Conservation (phyloP, 2,113 vertebrate genomes). For the Hiodon tergisus region DNA sequence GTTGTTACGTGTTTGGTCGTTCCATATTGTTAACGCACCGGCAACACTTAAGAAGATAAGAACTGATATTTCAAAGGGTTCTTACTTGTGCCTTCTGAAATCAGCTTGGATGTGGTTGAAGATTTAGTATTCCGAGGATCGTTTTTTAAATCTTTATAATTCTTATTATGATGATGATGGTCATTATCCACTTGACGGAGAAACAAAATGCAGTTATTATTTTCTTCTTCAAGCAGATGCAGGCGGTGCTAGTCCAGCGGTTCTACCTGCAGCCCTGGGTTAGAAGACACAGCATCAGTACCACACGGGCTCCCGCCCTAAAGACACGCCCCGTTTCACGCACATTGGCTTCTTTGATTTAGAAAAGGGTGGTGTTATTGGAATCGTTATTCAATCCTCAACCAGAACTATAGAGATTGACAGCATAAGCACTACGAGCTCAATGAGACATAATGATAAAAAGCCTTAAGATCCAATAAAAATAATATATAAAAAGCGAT, state of each 20-base stretch:
- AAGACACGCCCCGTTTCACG: slow-evolving; percentile 19
- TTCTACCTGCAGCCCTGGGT: slow-evolving; percentile 56
- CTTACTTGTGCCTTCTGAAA: slow-evolving; percentile 54
- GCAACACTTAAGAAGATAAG: too few species aligned
- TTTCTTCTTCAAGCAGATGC: slow-evolving; percentile 53
- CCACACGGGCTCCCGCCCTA: slow-evolving; percentile 45
- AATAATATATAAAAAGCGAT: background rate
- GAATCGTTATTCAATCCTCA: background rate
- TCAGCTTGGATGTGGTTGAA: slow-evolving; percentile 37
- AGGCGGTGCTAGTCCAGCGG: slow-evolving; percentile 51
- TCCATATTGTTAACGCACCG: too few species aligned
- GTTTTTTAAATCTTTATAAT: slow-evolving; percentile 3
- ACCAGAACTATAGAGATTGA: background rate
- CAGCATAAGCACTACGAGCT: background rate
- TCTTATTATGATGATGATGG: too few species aligned
- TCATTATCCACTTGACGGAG: slow-evolving; percentile 50
- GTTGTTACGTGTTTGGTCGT: too few species aligned
- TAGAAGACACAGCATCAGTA: slow-evolving; percentile 34
- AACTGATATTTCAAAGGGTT: slow-evolving; percentile 43
- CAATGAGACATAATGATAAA: background rate
- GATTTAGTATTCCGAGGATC: slow-evolving; percentile 48
- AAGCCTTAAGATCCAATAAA: background rate
- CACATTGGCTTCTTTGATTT: background rate
- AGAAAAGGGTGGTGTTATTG: background rate
- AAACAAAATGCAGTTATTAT: slow-evolving; percentile 1